Percentiles rank a stretch among this genome's conserved stretches.
Evolutionary conservation across 2,113 vertebrate genomes (phyloP).

Genomic region (Gopherus flavomarginatus): DNA sequence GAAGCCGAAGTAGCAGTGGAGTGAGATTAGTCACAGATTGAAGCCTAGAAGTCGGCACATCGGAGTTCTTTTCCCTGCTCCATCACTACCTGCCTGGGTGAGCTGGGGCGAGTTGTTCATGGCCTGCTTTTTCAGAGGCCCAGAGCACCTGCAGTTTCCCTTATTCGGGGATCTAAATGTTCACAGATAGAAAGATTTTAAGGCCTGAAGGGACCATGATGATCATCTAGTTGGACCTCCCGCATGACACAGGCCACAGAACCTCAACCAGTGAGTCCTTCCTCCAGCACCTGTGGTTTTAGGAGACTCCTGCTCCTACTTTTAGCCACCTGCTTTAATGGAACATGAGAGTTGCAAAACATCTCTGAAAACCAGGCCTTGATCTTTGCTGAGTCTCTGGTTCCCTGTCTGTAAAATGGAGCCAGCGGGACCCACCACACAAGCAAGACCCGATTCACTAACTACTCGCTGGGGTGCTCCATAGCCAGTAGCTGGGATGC

Average conservation of each 20-base stretch:
- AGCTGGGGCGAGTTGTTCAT: background rate
- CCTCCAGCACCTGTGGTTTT: background rate
- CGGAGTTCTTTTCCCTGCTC: background rate
- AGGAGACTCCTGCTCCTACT: rapidly evolving
- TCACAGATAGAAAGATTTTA: too few species aligned
- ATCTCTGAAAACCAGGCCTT: too few species aligned
- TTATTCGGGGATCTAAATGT: background rate
- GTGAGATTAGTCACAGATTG: rapidly evolving
- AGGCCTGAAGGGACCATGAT: too few species aligned
- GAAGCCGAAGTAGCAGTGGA: rapidly evolving
- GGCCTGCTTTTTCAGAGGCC: background rate
- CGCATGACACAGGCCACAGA: background rate
- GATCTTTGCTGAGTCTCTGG: background rate
- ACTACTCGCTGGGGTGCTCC: too few species aligned
- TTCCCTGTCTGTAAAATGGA: background rate
- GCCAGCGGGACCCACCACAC: too few species aligned
- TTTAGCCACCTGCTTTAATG: background rate
- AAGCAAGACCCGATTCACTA: too few species aligned
- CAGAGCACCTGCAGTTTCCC: background rate
- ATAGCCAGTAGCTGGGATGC: too few species aligned
- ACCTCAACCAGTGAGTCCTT: background rate
- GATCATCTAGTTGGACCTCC: too few species aligned
- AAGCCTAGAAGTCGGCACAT: background rate
- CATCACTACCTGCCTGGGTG: rapidly evolving
- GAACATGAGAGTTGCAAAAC: too few species aligned